phyloP scores from a whole-genome alignment of 2,888 invertebrate species.

The Cabera pusaria region DNA sequence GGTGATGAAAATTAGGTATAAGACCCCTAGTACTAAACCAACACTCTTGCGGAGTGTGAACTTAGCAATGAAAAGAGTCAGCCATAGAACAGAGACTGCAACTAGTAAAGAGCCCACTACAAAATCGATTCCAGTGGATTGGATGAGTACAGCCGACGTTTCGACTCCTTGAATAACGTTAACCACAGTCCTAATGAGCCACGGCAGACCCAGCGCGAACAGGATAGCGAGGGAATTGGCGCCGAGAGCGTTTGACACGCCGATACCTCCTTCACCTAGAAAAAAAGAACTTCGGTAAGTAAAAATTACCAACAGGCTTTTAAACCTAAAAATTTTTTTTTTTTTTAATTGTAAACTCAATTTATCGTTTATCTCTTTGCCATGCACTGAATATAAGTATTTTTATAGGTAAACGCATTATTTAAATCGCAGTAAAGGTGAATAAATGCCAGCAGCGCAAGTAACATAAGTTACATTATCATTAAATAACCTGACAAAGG shows the following conservation, averaged over 20 bases:
- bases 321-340: no score
- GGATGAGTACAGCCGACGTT: conserved; percentile 84
- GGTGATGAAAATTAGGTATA: conserved; percentile 88
- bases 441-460: no score
- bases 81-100: conserved; percentile 88
- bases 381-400: no score
- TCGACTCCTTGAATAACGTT: conserved; percentile 72
- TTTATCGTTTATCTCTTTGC: no score
- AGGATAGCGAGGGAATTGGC: conserved; percentile 94
- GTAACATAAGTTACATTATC: no score
- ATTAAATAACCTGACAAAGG: no score
- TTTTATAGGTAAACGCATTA: no score
- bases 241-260: conserved; percentile 93
- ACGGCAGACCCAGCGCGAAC: conserved; percentile 92
- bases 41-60: conserved; percentile 88
- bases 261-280: conserved; percentile 92
- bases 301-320: no score
- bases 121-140: conserved; percentile 91
- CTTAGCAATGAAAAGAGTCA: conserved; percentile 86
- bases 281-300: conserved; percentile 33
- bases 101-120: conserved; percentile 90
- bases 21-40: conserved; percentile 85
- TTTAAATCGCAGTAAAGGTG: no score
- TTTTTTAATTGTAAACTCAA: no score
- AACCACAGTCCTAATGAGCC: conserved; percentile 89